Base-by-base conservation (phyloP, 1,140 invertebrate genomes). In the Coptotermes formosanus region DNA sequence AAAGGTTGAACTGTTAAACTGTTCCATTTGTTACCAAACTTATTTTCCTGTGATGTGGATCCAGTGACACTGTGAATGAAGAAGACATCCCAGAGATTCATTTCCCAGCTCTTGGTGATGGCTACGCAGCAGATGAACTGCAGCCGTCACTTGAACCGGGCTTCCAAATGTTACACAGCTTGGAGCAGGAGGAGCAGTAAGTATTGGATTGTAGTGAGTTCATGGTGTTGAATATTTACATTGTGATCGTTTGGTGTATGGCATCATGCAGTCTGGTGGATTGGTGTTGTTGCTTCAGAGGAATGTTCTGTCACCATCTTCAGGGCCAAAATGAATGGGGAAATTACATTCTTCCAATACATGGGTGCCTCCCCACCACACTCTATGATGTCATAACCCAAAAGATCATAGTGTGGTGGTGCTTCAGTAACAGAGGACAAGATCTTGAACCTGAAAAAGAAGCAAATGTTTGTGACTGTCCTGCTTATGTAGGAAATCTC, bases 161-260 rank as follows among this genome's bases (percentile, higher is more conserved):
- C 30, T 92, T 92, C 88, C 92, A 92, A 88, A 92, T 92, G 91
- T 88, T 92, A 32, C 91, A 92, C 52, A 92, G 90, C 82, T 89
- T 92, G 83, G 92, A 92, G 87, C 92, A 92, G 86, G 91, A 92
- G 75, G 91, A 92, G 89, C 91, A 90, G 44, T 86, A 86, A 85
- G 83, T 84, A 21, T 6, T 16, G 43, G 38, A 38, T 38, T 38
- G 38, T 38, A 38, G 38, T 2, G 30, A 2, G 2, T 75, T 75
- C 30, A 75, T 4, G 69, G 38, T 38, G 38, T 38, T 38, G 38
- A 38, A 38, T 38, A 38, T 38, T 38, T 38, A 38, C 38, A 38
- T 4, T 38, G 38, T 4, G 38, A 38, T 38, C 38, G 38, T 38
- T 38, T 38, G 38, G 38, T 38, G 38, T 38, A 38, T 4, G 38